Percentiles rank a stretch among this genome's conserved stretches.
These are phyloP conservation scores for Aegotheles bennettii DNA, from an alignment of 2,113 vertebrate species.

Conservation along the genomic window DNA sequence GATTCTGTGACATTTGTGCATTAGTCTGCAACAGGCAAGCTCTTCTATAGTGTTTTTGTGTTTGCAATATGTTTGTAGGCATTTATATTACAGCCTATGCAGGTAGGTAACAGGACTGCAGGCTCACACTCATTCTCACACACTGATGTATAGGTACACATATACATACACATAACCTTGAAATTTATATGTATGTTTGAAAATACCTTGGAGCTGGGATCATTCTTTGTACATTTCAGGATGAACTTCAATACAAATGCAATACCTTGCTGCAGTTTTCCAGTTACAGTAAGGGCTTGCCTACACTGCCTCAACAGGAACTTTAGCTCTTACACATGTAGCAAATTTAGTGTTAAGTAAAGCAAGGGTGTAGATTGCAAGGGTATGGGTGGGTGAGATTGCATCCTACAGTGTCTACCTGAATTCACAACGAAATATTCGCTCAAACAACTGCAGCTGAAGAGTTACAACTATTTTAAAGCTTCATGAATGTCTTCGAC, in stretches of 20 bases:
- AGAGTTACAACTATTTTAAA: neutral
- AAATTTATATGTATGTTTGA: neutral
- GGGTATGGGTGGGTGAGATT: neutral
- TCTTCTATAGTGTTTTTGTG: neutral
- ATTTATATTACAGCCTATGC: neutral
- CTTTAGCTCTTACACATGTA: neutral
- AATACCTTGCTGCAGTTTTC: neutral
- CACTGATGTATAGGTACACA: too few species aligned
- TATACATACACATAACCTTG: too few species aligned
- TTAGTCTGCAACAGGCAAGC: neutral
- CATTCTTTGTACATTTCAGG: neutral
- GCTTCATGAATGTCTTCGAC: neutral
- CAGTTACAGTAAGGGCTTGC: neutral
- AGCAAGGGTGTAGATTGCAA: neutral
- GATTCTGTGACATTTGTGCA: neutral
- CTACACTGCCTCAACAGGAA: neutral
- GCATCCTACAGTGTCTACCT: neutral
- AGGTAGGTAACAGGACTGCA: too few species aligned
- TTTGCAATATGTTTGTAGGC: neutral
- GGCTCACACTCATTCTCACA: too few species aligned
- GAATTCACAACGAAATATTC: neutral
- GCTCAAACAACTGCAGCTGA: neutral
- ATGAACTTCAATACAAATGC: neutral
- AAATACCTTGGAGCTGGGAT: neutral
- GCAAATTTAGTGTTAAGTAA: neutral